phyloP scores from a whole-genome alignment of 2,113 vertebrate species.

The Oreochromis aureus region DNA sequence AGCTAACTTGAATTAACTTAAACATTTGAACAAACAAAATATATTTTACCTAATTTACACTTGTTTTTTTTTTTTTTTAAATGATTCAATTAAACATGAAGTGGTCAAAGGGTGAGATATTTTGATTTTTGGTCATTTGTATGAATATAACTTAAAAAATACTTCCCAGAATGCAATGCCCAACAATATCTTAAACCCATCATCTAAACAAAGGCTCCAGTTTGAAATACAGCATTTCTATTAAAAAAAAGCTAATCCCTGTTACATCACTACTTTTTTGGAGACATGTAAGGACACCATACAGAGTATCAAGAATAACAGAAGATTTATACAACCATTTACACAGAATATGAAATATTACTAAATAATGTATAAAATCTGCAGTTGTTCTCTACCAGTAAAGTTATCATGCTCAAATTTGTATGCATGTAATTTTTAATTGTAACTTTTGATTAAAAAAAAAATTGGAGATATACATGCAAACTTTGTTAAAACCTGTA shows the following conservation, averaged over 20 bases:
- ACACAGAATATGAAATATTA: neutral
- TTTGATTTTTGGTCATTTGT: neutral
- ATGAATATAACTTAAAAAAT: neutral
- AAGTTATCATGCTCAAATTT: neutral
- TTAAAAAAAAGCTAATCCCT: neutral
- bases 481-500: neutral
- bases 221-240: neutral
- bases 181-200: neutral
- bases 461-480: neutral
- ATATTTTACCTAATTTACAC: neutral
- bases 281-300: neutral
- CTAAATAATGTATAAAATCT: neutral
- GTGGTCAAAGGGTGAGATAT: neutral
- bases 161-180: neutral
- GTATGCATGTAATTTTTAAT: neutral
- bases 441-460: neutral
- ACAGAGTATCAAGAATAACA: neutral
- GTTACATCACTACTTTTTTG: neutral
- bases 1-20: neutral
- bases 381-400: neutral
- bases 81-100: neutral
- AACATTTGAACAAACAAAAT: neutral
- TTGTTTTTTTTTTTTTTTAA: fast-evolving
- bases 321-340: neutral
- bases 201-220: neutral